Conservation (phyloP, 2,797 vertebrate species). For the Scyliorhinus canicula region DNA sequence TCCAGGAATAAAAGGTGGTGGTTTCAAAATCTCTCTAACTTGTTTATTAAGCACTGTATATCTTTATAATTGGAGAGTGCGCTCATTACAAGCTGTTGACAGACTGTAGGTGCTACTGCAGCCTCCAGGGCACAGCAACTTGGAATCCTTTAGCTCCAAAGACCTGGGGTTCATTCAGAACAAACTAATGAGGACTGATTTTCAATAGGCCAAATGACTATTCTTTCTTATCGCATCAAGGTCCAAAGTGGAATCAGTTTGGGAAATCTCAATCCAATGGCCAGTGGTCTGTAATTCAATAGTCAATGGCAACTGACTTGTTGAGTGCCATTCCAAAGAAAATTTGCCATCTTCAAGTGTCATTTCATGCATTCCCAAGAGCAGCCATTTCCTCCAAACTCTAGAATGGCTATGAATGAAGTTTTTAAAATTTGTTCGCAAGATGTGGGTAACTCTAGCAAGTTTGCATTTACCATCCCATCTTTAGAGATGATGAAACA, state of each 20-base stretch:
- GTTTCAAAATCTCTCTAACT: not conserved
- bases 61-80: not conserved
- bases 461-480: not conserved
- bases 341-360: not conserved
- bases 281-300: not conserved
- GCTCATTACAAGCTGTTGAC: not conserved
- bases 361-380: not conserved
- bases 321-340: not conserved
- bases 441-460: not conserved
- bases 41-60: not conserved
- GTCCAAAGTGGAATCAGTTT: not conserved
- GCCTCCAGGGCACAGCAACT: not conserved
- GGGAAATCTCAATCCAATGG: not conserved
- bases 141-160: not conserved
- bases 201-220: not conserved
- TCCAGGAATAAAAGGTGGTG: not conserved
- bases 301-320: not conserved
- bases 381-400: not conserved
- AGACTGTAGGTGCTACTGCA: not conserved
- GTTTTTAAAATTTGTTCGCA: not conserved
- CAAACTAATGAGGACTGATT: not conserved
- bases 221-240: not conserved
- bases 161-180: not conserved
- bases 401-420: not conserved
- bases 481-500: not conserved